A percentile compares a stretch with the other conserved stretches of the same genome.
phyloP scores from a whole-genome alignment of 2,797 vertebrate genomes.

The Pangasius larnaudii region DNA sequence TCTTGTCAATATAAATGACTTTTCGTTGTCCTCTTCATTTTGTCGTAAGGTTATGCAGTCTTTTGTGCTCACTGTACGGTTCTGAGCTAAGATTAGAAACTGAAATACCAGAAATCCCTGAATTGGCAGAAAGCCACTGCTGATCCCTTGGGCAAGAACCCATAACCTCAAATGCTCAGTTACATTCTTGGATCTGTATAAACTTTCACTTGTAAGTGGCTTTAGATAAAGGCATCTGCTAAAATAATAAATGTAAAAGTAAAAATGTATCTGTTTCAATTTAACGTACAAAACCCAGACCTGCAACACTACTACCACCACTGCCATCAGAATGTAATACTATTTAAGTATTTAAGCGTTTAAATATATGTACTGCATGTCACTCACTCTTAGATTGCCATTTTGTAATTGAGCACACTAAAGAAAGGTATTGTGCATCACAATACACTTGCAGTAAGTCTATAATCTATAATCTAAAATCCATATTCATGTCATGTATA shows the following conservation, averaged over 20 bases:
- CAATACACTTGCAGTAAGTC: background rate
- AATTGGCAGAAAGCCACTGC: background rate
- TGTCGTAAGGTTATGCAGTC: background rate
- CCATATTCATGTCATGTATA: background rate
- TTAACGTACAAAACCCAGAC: background rate
- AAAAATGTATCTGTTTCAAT: background rate
- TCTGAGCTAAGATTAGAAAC: background rate
- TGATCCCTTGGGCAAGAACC: background rate
- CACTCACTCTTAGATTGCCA: background rate
- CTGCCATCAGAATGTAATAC: background rate
- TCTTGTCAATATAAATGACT: background rate
- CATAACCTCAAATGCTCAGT: background rate
- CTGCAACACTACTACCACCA: background rate
- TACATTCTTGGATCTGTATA: background rate
- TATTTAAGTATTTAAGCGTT: background rate
- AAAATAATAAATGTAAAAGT: background rate
- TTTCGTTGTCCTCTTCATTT: background rate
- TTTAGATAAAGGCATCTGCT: background rate
- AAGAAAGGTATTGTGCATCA: background rate
- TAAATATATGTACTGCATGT: background rate
- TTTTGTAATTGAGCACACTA: background rate
- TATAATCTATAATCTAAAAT: background rate
- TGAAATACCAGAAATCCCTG: conserved; percentile 7
- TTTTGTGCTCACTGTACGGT: background rate
- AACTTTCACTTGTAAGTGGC: background rate